These are phyloP conservation scores for Perodicticus potto DNA, from an alignment of 2,797 vertebrate species.

Conservation along the genomic window DNA sequence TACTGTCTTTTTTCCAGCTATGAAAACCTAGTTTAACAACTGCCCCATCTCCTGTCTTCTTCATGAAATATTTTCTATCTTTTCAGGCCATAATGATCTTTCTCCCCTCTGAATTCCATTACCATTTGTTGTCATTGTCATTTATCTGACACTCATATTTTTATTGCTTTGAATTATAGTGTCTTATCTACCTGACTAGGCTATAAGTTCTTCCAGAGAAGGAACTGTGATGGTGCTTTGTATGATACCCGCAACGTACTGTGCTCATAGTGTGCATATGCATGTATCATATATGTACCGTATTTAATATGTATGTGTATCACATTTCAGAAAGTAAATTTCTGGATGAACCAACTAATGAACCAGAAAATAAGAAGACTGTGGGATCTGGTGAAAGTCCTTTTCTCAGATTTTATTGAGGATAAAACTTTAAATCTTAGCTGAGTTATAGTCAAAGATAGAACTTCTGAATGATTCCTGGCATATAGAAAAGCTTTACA, in stretches of 20 bases:
- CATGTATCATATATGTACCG: not conserved
- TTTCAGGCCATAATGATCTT: not conserved
- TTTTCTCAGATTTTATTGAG: constrained; percentile 47
- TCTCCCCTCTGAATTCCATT: not conserved
- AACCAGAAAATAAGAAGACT: not conserved
- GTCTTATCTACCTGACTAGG: not conserved
- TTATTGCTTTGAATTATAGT: not conserved
- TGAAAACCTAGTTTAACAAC: not conserved
- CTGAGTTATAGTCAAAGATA: not conserved
- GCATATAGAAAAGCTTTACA: not conserved
- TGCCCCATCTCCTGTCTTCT: not conserved
- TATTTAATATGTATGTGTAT: not conserved
- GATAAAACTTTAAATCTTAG: not conserved
- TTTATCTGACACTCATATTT: not conserved
- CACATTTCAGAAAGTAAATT: not conserved
- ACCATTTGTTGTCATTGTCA: not conserved
- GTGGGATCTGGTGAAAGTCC: not conserved
- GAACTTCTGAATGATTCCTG: not conserved
- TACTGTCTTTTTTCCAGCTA: not conserved
- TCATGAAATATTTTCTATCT: constrained; percentile 6
- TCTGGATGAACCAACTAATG: not conserved
- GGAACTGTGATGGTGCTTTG: not conserved
- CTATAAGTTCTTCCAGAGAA: not conserved
- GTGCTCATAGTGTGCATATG: not conserved
- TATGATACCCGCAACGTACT: not conserved